Base-by-base conservation (phyloP, 2,888 invertebrate genomes). In the Serripes groenlandicus region DNA sequence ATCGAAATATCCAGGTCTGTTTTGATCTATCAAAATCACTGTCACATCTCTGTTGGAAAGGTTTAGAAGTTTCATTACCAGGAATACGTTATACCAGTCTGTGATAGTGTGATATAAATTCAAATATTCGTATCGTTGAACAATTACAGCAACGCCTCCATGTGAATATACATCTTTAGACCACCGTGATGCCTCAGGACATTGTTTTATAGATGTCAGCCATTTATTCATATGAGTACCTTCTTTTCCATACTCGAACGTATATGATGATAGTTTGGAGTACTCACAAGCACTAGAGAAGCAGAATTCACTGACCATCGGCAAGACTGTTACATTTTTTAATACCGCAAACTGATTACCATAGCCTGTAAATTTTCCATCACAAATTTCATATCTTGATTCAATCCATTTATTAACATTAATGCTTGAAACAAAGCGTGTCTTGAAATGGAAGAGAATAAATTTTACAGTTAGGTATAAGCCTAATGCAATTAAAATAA, bases 61-160 rank as follows among this genome's bases (percentile, higher is more conserved):
- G 56, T 88, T 75, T 28, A 92, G 88, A 11, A 91, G 75, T 42
- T 88, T 88, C 74, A 90, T 83, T 56, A 92, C 81, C 5, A 93
- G 83, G 72, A 90, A 93, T 0, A 91, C 92, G 85, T 93, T 92
- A 84, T 91, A 93, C 76, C 91, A 89, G 83, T 93, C 93, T 9
- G 92, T 92, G 87, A 93, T 91, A 5, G 92, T 90, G 80, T 93
- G 92, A 76, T 93, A 93, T 5, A 93, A 72, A 80, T 93, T 93
- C 18, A 89, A 92, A 82, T 93, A 93, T 74, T 93, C 93, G 73
- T 92, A 93, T 15, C 93, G 78, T 56, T 85, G 78, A 0, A 93
- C 88, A 58, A 91, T 92, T 28, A 93, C 79, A 15, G 91, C 69
- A 54, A 78, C 5, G 26, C 32, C 35, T 15, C 62, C 66, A 26